A percentile compares a stretch with the other conserved stretches of the same genome.
Conservation (phyloP, 2,888 invertebrate genomes). For the Drosophila koepferae region DNA sequence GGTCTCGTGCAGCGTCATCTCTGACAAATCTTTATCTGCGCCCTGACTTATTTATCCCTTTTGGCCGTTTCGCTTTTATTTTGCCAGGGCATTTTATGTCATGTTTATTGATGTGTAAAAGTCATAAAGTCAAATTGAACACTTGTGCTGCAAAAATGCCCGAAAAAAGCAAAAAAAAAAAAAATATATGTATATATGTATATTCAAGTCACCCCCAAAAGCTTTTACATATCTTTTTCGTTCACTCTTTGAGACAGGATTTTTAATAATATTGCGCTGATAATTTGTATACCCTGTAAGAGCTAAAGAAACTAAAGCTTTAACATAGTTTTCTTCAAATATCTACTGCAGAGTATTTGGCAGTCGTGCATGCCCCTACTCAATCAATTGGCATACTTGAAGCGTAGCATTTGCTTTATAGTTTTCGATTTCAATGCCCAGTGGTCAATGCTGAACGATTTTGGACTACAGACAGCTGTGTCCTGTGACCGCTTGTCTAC, state of each 20-base stretch:
- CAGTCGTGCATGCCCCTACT: not conserved
- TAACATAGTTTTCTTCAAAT: too few species aligned
- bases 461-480: conserved; percentile 29
- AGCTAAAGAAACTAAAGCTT: too few species aligned
- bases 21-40: conserved; percentile 75
- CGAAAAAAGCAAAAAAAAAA: not conserved
- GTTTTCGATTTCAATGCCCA: conserved; percentile 30
- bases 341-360: conserved; percentile 3
- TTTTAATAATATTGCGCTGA: conserved; percentile 33
- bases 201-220: conserved; percentile 21
- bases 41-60: conserved; percentile 76
- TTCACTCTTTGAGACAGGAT: not conserved
- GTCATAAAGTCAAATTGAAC: conserved; percentile 79
- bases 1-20: conserved; percentile 12
- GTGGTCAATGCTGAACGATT: not conserved
- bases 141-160: conserved; percentile 53
- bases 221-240: conserved; percentile 11
- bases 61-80: conserved; percentile 74
- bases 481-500: not conserved
- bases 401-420: conserved; percentile 24
- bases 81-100: conserved; percentile 70
- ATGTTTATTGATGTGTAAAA: conserved; percentile 81
- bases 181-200: not conserved
- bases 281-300: conserved; percentile 17
- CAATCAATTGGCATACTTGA: conserved; percentile 8